phyloP scores from a whole-genome alignment of 2,888 invertebrate species.

The Pimpla rufipes region DNA sequence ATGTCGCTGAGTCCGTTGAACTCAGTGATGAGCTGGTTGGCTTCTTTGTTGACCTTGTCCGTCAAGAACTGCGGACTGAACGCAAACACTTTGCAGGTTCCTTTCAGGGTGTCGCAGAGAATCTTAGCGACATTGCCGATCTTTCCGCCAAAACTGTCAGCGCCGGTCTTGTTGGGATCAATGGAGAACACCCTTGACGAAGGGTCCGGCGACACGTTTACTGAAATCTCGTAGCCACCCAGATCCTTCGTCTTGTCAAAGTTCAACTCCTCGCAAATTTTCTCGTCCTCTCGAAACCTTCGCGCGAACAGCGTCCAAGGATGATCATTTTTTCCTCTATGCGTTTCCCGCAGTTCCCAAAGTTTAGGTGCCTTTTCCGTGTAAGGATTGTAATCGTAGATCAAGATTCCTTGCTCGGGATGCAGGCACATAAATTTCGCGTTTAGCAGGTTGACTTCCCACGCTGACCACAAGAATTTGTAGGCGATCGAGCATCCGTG shows the following conservation, averaged over 20 bases:
- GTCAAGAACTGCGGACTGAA: too few relatives aligned
- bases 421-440: neutral
- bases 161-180: neutral
- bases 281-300: neutral
- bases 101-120: too few relatives aligned
- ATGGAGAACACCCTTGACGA: too few relatives aligned
- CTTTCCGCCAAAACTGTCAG: neutral
- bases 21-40: too few relatives aligned
- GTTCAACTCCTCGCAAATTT: constrained; percentile 1
- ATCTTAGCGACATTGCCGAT: too few relatives aligned
- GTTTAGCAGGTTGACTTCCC: neutral
- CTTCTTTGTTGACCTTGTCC: too few relatives aligned
- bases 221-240: neutral
- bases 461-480: constrained; percentile 4
- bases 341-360: neutral
- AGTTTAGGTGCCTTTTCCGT: neutral
- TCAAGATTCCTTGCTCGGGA: neutral
- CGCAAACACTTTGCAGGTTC: too few relatives aligned
- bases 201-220: too few relatives aligned
- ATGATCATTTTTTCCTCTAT: neutral
- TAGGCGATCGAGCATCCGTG: neutral
- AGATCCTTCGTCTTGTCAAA: neutral
- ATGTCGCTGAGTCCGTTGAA: neutral
- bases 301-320: neutral
- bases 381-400: constrained; percentile 2